These are phyloP conservation scores for Geotrypetes seraphini DNA, from an alignment of 2,797 vertebrate species.

Conservation along the genomic window DNA sequence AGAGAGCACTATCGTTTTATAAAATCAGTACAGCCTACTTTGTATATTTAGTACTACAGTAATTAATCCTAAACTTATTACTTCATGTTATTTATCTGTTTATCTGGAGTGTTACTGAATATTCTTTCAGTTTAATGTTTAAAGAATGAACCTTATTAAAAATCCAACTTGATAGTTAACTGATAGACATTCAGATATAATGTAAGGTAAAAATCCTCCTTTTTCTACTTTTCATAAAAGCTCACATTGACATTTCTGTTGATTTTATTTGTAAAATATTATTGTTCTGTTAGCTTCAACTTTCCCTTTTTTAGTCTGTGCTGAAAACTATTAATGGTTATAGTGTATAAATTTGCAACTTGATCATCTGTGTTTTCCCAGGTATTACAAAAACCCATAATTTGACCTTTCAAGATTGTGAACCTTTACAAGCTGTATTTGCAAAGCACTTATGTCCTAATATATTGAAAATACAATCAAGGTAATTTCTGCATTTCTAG, in stretches of 20 bases:
- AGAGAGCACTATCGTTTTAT: slow-evolving; percentile 16
- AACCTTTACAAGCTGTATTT: slow-evolving; percentile 79
- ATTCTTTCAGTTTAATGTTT: too few relatives aligned
- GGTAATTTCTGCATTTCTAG: slow-evolving; percentile 56
- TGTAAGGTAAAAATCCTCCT: background rate
- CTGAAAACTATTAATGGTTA: slow-evolving; percentile 7
- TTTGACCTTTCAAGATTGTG: slow-evolving; percentile 74
- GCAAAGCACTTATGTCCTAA: slow-evolving; percentile 70
- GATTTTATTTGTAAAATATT: background rate
- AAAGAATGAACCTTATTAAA: too few relatives aligned
- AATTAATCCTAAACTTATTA: too few relatives aligned
- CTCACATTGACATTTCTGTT: too few relatives aligned
- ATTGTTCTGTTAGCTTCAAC: background rate
- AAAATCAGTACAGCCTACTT: too few relatives aligned
- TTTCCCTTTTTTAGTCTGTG: slow-evolving; percentile 4
- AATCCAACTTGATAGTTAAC: too few relatives aligned
- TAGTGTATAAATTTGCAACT: too few relatives aligned
- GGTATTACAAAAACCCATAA: slow-evolving; percentile 87
- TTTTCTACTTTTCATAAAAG: background rate
- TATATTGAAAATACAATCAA: slow-evolving; percentile 70
- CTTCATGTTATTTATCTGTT: too few relatives aligned
- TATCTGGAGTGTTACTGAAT: too few relatives aligned
- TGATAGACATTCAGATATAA: too few relatives aligned
- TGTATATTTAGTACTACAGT: too few relatives aligned
- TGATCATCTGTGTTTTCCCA: slow-evolving; percentile 27